Conservation (phyloP, 2,113 vertebrate genomes). For the Ptilonorhynchus violaceus region DNA sequence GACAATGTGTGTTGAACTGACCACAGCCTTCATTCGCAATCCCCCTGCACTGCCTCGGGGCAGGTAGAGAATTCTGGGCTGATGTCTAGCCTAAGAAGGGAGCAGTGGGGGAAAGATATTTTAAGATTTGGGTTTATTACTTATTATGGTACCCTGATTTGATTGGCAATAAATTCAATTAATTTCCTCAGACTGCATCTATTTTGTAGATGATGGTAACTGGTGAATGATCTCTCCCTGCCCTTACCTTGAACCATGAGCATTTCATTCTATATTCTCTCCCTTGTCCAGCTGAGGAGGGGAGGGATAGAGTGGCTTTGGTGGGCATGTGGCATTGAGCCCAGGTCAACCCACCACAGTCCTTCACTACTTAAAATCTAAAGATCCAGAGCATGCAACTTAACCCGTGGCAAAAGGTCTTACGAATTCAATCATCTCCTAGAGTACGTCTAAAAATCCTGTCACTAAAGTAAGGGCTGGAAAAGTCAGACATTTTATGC, state of each 20-base stretch:
- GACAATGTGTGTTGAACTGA: background rate
- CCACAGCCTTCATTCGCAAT: too few relatives aligned
- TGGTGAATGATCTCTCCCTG: background rate
- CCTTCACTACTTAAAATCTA: background rate
- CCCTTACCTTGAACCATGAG: background rate
- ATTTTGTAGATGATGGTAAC: background rate
- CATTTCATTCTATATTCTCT: background rate
- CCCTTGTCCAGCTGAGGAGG: background rate
- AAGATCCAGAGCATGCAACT: background rate
- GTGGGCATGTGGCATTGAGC: background rate
- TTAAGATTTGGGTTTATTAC: background rate
- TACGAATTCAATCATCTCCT: background rate
- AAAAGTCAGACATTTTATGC: background rate
- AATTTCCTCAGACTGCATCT: background rate
- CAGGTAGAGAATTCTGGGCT: background rate
- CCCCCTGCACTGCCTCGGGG: fast-evolving
- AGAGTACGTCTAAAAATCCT: background rate
- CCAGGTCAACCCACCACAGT: background rate
- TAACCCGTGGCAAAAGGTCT: background rate
- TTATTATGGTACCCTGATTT: background rate
- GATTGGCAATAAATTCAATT: background rate
- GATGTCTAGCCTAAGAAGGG: background rate
- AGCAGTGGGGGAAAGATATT: background rate
- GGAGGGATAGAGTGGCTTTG: background rate
- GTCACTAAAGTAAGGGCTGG: background rate